Evolutionary conservation across 2,113 vertebrate species (phyloP).

Genomic region (Zapus hudsonius): DNA sequence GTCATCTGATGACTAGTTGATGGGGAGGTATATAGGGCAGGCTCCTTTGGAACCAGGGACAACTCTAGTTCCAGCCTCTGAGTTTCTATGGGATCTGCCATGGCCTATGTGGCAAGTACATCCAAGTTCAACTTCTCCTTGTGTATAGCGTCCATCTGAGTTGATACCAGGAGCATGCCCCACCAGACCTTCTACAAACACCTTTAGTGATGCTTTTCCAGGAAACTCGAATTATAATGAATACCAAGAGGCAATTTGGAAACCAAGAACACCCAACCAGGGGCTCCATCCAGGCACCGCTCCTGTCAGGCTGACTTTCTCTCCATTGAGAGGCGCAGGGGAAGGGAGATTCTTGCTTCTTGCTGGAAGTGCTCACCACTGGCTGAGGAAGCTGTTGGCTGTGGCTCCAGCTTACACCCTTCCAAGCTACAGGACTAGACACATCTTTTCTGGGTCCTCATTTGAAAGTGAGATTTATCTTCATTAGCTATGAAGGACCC

Average conservation of each 20-base stretch:
- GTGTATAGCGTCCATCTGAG: not conserved
- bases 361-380: not conserved
- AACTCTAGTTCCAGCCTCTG: not conserved
- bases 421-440: not conserved
- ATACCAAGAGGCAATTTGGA: not conserved
- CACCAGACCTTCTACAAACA: not conserved
- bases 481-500: not conserved
- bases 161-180: not conserved
- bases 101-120: not conserved
- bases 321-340: not conserved
- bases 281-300: not conserved
- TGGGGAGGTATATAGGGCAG: not conserved
- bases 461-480: not conserved
- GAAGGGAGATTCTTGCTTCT: not conserved
- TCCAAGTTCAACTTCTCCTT: not conserved
- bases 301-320: not conserved
- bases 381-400: not conserved
- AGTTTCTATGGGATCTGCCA: accelerated
- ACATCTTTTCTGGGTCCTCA: not conserved
- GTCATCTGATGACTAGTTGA: not conserved
- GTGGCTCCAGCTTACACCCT: not conserved
- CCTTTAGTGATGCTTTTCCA: not conserved
- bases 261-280: not conserved
- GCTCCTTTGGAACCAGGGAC: not conserved
- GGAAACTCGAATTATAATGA: not conserved